A percentile compares a stretch with the other conserved stretches of the same genome.
Evolutionary conservation across 2,888 invertebrate genomes (phyloP).

Genomic region (Lepidochrysops patricia): DNA sequence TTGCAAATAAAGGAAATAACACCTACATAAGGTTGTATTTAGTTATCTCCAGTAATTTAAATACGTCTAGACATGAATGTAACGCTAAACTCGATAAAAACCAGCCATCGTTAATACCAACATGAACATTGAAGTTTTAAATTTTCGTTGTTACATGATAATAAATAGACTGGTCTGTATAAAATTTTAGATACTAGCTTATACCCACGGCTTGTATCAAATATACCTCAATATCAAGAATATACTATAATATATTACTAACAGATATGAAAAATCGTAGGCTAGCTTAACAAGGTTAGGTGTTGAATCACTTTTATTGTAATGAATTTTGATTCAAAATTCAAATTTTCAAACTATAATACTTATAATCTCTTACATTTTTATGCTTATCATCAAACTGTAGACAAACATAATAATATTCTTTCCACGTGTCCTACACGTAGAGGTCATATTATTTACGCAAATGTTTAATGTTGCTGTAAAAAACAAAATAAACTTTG

Average conservation of each 20-base stretch:
- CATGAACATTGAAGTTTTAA: background rate
- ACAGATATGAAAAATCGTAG: too few species aligned
- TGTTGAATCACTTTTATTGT: too few species aligned
- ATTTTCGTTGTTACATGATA: background rate
- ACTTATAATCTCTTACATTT: too few species aligned
- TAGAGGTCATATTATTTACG: background rate
- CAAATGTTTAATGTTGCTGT: background rate
- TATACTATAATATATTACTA: too few species aligned
- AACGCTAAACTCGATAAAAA: constrained; percentile 6
- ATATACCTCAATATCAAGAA: too few species aligned
- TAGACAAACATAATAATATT: background rate
- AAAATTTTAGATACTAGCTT: background rate
- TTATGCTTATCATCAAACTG: too few species aligned
- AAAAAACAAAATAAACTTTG: background rate
- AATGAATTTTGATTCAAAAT: too few species aligned
- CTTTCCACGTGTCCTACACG: background rate
- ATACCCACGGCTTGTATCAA: too few species aligned
- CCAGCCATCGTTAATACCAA: background rate
- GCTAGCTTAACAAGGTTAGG: too few species aligned
- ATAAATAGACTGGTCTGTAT: background rate
- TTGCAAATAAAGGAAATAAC: background rate
- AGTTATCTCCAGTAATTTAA: constrained; percentile 1
- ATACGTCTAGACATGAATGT: constrained; percentile 2
- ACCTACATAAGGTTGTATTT: constrained; percentile 1
- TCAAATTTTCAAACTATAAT: too few species aligned